phyloP scores from a whole-genome alignment of 1,140 invertebrate genomes.

The Papilio aristodemus region DNA sequence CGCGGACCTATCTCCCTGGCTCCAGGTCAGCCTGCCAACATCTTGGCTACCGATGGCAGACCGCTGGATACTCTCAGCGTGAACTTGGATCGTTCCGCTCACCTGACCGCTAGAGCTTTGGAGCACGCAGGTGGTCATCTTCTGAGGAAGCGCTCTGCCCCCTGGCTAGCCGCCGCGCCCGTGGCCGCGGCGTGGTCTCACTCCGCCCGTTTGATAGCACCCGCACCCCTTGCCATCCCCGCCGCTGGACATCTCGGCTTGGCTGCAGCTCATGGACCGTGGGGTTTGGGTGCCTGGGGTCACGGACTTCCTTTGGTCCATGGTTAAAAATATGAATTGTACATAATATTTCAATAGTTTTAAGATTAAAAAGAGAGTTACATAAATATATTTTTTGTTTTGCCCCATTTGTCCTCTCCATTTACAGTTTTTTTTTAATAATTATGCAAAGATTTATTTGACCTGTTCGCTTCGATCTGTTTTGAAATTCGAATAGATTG shows the following conservation, averaged over 20 bases:
- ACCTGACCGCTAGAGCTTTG: constrained; percentile 65
- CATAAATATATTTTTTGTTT: constrained; percentile 37
- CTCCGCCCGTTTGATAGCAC: constrained; percentile 40
- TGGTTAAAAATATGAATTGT: constrained; percentile 41
- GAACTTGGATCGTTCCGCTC: constrained; percentile 74
- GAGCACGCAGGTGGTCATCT: constrained; percentile 54
- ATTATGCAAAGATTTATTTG: no score
- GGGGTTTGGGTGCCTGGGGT: constrained; percentile 38
- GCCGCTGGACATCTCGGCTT: constrained; percentile 38
- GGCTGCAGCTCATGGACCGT: constrained; percentile 39
- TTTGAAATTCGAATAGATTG: no score
- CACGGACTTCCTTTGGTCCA: constrained; percentile 37
- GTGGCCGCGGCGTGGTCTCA: constrained; percentile 42
- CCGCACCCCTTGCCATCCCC: constrained; percentile 38
- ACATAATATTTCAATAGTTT: background rate
- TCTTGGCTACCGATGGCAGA: constrained; percentile 69
- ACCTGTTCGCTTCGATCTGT: no score
- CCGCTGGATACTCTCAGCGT: constrained; percentile 74
- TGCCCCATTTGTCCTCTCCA: background rate
- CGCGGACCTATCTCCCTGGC: constrained; percentile 62
- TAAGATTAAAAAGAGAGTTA: constrained; percentile 54
- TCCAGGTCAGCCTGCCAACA: constrained; percentile 70
- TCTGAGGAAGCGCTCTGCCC: constrained; percentile 63
- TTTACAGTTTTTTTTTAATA: background rate
- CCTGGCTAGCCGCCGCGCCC: constrained; percentile 42